phyloP scores from a whole-genome alignment of 2,888 invertebrate species.

The Eugnorisma glareosa region DNA sequence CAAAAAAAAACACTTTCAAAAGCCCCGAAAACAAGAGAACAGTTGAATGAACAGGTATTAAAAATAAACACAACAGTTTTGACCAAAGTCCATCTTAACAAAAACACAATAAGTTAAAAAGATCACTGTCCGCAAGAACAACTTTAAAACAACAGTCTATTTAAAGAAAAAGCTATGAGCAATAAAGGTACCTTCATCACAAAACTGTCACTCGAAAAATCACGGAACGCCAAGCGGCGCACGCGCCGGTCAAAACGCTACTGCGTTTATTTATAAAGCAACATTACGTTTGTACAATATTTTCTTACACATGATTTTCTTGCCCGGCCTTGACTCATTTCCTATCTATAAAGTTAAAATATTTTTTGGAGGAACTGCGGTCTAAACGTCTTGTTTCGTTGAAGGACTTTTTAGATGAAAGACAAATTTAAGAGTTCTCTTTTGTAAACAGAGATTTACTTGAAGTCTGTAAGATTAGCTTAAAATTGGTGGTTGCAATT shows the following conservation, averaged over 20 bases:
- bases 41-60: conserved; percentile 41
- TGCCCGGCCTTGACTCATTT: conserved; percentile 87
- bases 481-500: not conserved
- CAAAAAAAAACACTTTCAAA: not conserved
- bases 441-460: not conserved
- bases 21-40: conserved; percentile 26
- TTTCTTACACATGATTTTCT: conserved; percentile 79
- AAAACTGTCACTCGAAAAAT: conserved; percentile 64
- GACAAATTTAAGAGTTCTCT: not conserved
- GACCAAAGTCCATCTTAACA: conserved; percentile 9
- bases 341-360: conserved; percentile 68
- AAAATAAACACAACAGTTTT: conserved; percentile 56
- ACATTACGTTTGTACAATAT: conserved; percentile 86
- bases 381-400: conserved; percentile 3
- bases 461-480: not conserved
- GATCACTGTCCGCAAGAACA: not conserved
- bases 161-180: conserved; percentile 10
- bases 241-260: conserved; percentile 75
- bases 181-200: conserved; percentile 63
- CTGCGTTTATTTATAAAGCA: conserved; percentile 88
- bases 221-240: conserved; percentile 64
- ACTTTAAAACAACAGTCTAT: not conserved
- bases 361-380: conserved; percentile 54
- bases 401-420: not conserved
- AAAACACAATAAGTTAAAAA: not conserved